phyloP scores from a whole-genome alignment of 1,140 invertebrate genomes.

The Polypedilum pembai region DNA sequence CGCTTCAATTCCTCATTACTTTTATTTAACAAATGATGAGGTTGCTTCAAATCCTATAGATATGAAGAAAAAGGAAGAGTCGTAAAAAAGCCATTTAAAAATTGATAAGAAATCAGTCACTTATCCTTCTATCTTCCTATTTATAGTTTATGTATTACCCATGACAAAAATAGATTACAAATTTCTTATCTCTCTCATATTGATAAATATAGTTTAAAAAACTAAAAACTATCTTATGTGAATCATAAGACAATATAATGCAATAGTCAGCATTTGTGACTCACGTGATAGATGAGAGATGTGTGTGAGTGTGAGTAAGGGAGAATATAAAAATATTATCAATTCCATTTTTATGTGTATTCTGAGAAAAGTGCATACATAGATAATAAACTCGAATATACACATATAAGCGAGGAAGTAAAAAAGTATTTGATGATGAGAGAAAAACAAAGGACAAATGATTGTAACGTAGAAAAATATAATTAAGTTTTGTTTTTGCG shows the following conservation, averaged over 20 bases:
- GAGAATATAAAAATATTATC: too few species aligned
- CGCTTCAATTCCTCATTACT: slow-evolving; percentile 47
- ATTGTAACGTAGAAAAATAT: background rate
- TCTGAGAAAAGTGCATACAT: too few species aligned
- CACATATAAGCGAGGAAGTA: too few species aligned
- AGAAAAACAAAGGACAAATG: background rate
- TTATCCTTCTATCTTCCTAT: background rate
- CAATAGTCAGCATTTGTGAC: background rate
- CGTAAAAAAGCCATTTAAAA: background rate
- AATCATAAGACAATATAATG: background rate
- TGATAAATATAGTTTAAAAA: background rate
- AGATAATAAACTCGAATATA: too few species aligned
- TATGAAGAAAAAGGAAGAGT: slow-evolving; percentile 26
- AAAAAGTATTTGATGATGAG: too few species aligned
- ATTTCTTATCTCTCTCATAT: too few species aligned
- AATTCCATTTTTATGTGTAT: too few species aligned
- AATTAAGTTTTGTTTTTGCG: background rate
- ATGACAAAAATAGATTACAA: too few species aligned
- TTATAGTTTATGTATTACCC: too few species aligned
- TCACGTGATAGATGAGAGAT: background rate
- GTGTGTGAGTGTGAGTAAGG: too few species aligned
- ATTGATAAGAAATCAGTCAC: slow-evolving; percentile 32
- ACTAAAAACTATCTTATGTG: background rate
- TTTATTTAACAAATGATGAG: slow-evolving; percentile 33
- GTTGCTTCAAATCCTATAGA: slow-evolving; percentile 30